phyloP scores from a whole-genome alignment of 2,797 vertebrate species.

The Luscinia luscinia region DNA sequence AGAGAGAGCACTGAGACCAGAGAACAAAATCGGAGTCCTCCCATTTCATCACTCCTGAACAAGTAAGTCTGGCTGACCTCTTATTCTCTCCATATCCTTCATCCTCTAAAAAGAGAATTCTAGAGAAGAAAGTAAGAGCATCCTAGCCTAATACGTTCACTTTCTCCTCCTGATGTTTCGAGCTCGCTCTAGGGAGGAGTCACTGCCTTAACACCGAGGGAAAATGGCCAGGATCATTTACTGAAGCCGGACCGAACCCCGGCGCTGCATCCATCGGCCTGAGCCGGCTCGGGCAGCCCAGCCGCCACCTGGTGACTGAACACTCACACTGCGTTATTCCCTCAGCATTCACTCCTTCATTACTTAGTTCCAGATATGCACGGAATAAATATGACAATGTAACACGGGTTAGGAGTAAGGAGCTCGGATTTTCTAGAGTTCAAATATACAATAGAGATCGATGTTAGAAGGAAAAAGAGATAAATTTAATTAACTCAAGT shows the following conservation, averaged over 20 bases:
- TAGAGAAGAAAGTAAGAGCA: background rate
- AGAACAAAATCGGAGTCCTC: background rate
- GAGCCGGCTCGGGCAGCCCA: conserved; percentile 47
- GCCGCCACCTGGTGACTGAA: conserved; percentile 65
- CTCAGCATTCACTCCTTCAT: background rate
- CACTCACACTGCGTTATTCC: background rate
- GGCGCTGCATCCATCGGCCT: background rate
- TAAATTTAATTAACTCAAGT: conserved; percentile 70
- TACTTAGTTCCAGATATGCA: conserved; percentile 1
- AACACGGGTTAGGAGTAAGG: conserved; percentile 60
- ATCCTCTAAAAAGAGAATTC: background rate
- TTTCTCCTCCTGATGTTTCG: background rate
- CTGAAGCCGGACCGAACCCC: background rate
- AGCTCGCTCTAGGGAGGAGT: background rate
- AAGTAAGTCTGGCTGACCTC: background rate
- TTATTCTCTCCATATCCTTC: background rate
- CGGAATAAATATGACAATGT: conserved; percentile 40
- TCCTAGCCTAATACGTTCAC: background rate
- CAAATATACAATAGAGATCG: conserved; percentile 59
- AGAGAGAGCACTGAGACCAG: background rate
- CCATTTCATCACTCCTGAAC: background rate
- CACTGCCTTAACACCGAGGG: background rate
- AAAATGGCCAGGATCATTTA: background rate
- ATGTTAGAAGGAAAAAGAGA: conserved; percentile 39
- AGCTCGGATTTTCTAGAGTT: conserved; percentile 61